Evolutionary conservation across 2,113 vertebrate species (phyloP), one percentile per base, ranked within the genome.

Genomic region (Hucho hucho): DNA sequence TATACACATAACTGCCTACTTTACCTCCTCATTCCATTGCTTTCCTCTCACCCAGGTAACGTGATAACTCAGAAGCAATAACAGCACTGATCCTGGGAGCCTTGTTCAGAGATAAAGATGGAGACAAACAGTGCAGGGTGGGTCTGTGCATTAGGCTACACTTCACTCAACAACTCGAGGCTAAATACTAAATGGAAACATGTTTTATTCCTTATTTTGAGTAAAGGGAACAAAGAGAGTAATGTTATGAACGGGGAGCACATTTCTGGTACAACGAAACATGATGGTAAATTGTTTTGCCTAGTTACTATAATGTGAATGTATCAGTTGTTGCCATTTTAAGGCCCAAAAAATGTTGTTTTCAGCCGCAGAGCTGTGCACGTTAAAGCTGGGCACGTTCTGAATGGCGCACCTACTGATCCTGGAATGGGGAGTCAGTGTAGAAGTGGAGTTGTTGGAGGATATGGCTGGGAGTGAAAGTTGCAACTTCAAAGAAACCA

Each of bases 61-160:
- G 32, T 28, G 76, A 75, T 79, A 72, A 25, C 4, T 53, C 61
- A 46, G 43, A 29, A 20, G 71, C 70, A 65, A 72, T 69, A 82
- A 24, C 70, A 74, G 37, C 59, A 47, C 37, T 75, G 70, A 56
- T 37, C n/a, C 24, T 59, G 29, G 12, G 67, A 75, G 9, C 79
- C 25, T 4, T 11, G n/a, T 28, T 73, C 56, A 14, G 29, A 58
- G 64, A 84, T 80, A 32, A 53, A n/a, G n/a, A 18, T 32, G 18
- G 63, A 64, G 74, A 80, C 59, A 77, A 83, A 81, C 29, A 71
- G 12, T 18, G 2, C 25, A 49, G 78, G 75, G 74, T 28, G 28
- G 32, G 32, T 32, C 32, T 32, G 32, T 32, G 32, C 32, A 32
- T 32, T 32, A 32, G 6, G 32, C 32, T 32, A 32, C 32, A 32